phyloP scores from a whole-genome alignment of 2,113 vertebrate genomes.

The Corythaeola cristata region DNA sequence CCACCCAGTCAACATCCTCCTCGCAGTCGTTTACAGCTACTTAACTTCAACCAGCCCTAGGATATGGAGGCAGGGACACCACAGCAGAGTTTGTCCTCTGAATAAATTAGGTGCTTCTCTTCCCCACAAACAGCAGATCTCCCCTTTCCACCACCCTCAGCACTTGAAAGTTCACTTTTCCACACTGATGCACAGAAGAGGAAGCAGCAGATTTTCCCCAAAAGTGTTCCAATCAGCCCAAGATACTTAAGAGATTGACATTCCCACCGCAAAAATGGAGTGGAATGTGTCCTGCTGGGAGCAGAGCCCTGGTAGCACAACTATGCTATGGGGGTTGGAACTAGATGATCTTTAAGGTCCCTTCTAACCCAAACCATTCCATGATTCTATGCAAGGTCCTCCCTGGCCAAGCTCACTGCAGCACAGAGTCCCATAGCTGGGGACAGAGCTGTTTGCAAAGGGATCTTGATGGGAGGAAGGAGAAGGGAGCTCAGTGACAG shows the following conservation, averaged over 20 bases:
- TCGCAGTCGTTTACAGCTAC: rapidly evolving
- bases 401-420: neutral
- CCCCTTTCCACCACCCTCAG: neutral
- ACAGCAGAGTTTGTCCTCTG: neutral
- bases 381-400: neutral
- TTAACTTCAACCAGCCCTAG: neutral
- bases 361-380: too few species aligned
- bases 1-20: neutral
- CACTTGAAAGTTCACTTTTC: neutral
- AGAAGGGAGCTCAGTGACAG: neutral
- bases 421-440: neutral
- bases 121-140: neutral
- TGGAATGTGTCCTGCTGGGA: neutral
- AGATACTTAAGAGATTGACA: neutral
- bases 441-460: neutral
- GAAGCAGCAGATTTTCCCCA: neutral
- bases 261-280: neutral
- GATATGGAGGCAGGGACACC: neutral
- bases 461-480: neutral
- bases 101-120: neutral
- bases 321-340: too few species aligned
- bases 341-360: too few species aligned
- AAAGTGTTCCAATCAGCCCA: neutral
- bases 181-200: neutral
- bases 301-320: neutral